These are phyloP conservation scores for Julus scanicus DNA, from an alignment of 2,888 invertebrate genomes.

Conservation along the genomic window DNA sequence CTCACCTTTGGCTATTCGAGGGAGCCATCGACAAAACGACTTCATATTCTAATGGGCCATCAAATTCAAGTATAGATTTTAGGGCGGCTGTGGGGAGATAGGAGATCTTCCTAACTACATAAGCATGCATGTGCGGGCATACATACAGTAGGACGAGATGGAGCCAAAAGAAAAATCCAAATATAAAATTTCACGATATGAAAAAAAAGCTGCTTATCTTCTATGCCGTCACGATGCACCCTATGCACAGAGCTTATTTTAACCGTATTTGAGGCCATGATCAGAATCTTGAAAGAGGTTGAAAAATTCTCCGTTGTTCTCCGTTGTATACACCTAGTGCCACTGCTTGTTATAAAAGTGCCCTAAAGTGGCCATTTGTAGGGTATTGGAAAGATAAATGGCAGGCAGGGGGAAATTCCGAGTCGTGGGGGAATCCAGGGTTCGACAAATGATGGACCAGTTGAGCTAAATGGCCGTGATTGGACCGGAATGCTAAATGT, in stretches of 20 bases:
- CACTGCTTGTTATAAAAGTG: constrained; percentile 5
- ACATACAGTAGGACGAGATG: neutral
- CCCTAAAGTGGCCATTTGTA: constrained; percentile 38
- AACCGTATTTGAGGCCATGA: neutral
- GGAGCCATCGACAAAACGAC: constrained; percentile 15
- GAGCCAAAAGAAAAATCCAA: neutral
- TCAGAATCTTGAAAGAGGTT: constrained; percentile 13
- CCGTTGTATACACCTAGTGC: neutral
- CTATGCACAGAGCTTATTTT: neutral
- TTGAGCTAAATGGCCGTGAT: constrained; percentile 7
- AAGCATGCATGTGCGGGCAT: neutral
- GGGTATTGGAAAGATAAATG: constrained; percentile 36
- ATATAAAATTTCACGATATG: constrained; percentile 3
- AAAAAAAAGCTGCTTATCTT: constrained; percentile 9
- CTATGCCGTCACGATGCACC: neutral
- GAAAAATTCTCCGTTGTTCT: neutral
- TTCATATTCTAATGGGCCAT: constrained; percentile 33
- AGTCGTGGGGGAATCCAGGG: constrained; percentile 31
- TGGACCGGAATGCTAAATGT: neutral
- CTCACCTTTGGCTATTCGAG: constrained; percentile 22
- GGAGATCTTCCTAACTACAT: constrained; percentile 5
- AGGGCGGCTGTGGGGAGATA: neutral
- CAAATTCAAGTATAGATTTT: constrained; percentile 33
- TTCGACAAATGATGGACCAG: constrained; percentile 16
- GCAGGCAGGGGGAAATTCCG: neutral